Evolutionary conservation across 2,797 vertebrate species (phyloP), one percentile per base, ranked within the genome.

Genomic region (Schizopygopsis pylzovi): DNA sequence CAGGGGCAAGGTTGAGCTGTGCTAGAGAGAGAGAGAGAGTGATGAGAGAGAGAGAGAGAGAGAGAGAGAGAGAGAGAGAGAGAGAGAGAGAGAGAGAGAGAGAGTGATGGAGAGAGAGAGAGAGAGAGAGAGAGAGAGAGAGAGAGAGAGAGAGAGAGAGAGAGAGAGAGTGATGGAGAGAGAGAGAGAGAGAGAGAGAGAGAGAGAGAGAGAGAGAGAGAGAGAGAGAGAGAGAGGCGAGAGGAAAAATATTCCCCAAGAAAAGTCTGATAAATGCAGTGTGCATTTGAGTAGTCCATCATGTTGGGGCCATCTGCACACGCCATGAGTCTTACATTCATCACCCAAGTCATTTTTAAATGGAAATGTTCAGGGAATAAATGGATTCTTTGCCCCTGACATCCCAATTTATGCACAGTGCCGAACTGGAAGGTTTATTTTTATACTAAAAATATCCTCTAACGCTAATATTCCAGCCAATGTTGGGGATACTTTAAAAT

Each of bases 311-410:
- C 78, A 85, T 87, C 82, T 85, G 86, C 82, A 77, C 79, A 77
- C 2, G 16, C 77, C 16, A 15, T 47, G 45, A 86, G 73, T 81
- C 52, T 85, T 82, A 68, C 63, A 87, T 85, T 84, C 79, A 77
- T 85, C 79, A 72, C 54, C 18, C 71, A 68, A 85, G 72, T 82
- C 79, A 71, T 82, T 87, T 86, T 82, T 81, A 86, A 84, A 88
- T 84, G 81, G 85, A 87, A 87, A 81, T 84, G 86, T 87, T 87
- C 77, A 81, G 78, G 71, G 78, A 70, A 84, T 87, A 87, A 87
- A 84, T 84, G 70, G 82, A 84, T 81, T 87, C 70, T 63, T 67
- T 80, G 59, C 76, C 78, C 71, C 82, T 87, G 86, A 87, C 78
- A 84, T 80, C 77, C 82, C 80, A 87, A 83, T 87, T 81, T 80